These are phyloP conservation scores for Drosophila simulans DNA, from an alignment of 1,140 invertebrate species.

Conservation along the genomic window DNA sequence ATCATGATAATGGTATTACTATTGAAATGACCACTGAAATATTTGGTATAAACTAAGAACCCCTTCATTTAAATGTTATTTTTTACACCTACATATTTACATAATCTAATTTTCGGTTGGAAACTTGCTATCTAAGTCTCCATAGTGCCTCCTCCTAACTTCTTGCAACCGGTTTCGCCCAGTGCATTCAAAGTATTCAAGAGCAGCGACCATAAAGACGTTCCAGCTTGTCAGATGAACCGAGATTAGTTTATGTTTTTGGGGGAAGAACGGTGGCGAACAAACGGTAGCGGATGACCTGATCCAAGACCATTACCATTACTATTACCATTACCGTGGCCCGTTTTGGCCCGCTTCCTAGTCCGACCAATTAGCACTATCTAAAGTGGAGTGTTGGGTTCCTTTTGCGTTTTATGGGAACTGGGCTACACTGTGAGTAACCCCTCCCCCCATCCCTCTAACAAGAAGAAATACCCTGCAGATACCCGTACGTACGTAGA, in stretches of 20 bases:
- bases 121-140: not conserved
- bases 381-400: slow-evolving; percentile 14
- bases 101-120: too few relatives aligned
- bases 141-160: too few relatives aligned
- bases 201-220: slow-evolving; percentile 52
- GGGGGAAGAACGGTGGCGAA: slow-evolving; percentile 44
- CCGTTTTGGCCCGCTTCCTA: slow-evolving; percentile 22
- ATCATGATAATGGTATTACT: too few relatives aligned
- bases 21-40: too few relatives aligned
- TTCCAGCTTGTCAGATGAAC: slow-evolving; percentile 40
- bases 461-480: not conserved
- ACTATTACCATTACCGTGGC: slow-evolving; percentile 7
- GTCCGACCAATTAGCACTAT: slow-evolving; percentile 39
- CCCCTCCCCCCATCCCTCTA: not conserved
- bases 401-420: slow-evolving; percentile 11
- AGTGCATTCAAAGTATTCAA: slow-evolving; percentile 20
- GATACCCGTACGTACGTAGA: not conserved
- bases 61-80: too few relatives aligned
- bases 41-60: too few relatives aligned
- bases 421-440: slow-evolving; percentile 24
- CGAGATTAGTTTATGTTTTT: slow-evolving; percentile 48
- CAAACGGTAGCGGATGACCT: slow-evolving; percentile 47
- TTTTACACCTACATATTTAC: too few relatives aligned
- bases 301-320: slow-evolving; percentile 33
- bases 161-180: not conserved